phyloP scores from a whole-genome alignment of 2,797 vertebrate genomes.

The Rhyacichthys aspro region DNA sequence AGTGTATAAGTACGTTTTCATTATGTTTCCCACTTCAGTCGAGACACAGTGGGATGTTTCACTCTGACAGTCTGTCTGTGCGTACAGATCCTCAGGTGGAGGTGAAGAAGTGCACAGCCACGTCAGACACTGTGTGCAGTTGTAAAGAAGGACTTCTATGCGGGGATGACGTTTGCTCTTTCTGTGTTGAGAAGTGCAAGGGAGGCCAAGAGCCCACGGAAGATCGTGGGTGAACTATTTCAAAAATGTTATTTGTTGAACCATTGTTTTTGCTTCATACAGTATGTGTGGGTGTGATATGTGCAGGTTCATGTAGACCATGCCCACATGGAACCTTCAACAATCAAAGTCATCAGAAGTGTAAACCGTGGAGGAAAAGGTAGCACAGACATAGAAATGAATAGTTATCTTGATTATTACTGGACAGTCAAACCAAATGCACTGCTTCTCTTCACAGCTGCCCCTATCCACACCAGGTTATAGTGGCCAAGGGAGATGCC shows the following conservation, averaged over 20 bases:
- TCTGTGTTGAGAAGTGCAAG: conserved; percentile 61
- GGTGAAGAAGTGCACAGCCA: conserved; percentile 42
- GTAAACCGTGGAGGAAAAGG: conserved; percentile 72
- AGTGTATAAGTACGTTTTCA: conserved; percentile 72
- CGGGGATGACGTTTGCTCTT: conserved; percentile 49
- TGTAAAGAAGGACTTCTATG: conserved; percentile 69
- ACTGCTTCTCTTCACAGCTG: conserved; percentile 58
- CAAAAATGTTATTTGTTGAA: background rate
- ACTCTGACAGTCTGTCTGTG: conserved; percentile 4
- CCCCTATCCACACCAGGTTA: conserved; percentile 17
- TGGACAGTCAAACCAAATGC: background rate
- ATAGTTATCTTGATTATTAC: background rate
- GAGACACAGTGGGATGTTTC: background rate
- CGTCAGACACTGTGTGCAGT: conserved; percentile 67
- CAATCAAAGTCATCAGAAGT: conserved; percentile 65
- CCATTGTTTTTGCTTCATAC: background rate
- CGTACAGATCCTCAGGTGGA: conserved; percentile 53
- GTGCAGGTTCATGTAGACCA: conserved; percentile 68
- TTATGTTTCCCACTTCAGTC: background rate
- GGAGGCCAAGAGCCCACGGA: conserved; percentile 66
- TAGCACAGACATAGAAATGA: conserved; percentile 21
- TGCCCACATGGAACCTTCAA: conserved; percentile 77
- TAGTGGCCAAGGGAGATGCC: conserved; percentile 39
- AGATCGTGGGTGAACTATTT: conserved; percentile 52
- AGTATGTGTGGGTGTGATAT: background rate